Percentiles rank a stretch among this genome's conserved stretches.
Evolutionary conservation across 2,888 invertebrate species (phyloP).

Genomic region (Brenthis daphne): DNA sequence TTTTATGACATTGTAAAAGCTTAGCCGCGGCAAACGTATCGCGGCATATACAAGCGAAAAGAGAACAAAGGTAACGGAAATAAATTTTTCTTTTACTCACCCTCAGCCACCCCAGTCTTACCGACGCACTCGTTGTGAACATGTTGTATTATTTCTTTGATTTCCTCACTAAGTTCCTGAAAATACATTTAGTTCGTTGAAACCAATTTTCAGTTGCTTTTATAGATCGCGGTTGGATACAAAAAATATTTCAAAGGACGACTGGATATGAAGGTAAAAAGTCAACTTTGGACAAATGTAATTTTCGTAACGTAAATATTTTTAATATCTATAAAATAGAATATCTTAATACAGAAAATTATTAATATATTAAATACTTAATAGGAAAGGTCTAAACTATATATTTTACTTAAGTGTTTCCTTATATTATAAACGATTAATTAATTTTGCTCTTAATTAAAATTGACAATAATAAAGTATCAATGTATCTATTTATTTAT

Average conservation of each 20-base stretch:
- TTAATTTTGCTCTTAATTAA: too few species aligned
- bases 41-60: conserved; percentile 64
- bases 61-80: conserved; percentile 70
- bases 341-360: too few species aligned
- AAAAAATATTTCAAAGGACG: conserved; percentile 27
- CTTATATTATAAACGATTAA: too few species aligned
- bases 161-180: conserved; percentile 77
- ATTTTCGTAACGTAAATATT: too few species aligned
- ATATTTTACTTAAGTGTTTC: too few species aligned
- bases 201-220: conserved; percentile 40
- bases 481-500: too few species aligned
- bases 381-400: too few species aligned
- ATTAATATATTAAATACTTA: too few species aligned
- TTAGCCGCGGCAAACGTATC: conserved; percentile 61
- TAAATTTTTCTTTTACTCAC: conserved; percentile 71
- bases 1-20: conserved; percentile 40
- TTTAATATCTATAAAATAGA: too few species aligned
- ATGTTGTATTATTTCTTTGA: conserved; percentile 77
- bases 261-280: too few species aligned
- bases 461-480: too few species aligned
- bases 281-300: too few species aligned
- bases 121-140: conserved; percentile 76
- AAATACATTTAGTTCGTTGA: conserved; percentile 50
- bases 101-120: conserved; percentile 75
- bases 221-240: conserved; percentile 27